Evolutionary conservation across 2,888 invertebrate genomes (phyloP), one percentile per base, ranked within the genome.

Genomic region (Ceriagrion tenellum): DNA sequence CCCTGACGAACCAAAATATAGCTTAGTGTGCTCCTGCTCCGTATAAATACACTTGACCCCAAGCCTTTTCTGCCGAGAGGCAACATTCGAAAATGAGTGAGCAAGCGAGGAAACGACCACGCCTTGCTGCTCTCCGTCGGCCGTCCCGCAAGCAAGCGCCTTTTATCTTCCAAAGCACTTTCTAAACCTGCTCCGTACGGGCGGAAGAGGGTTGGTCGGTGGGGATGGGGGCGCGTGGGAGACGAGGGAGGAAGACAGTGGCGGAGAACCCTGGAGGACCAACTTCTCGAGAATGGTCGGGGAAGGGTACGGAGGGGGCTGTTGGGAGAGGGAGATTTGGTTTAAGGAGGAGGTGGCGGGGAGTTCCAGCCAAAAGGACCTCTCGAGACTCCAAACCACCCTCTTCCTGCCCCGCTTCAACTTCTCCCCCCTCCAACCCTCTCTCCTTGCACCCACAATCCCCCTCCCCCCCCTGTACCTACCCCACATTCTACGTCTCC

Each of bases 81-180:
- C 30, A 30, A 35, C 30, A 81, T 81, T 81, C 81, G 81, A 81
- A 81, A 81, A 81, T 81, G 81, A 81, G 10, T 81, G 35, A 81
- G 69, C n/a, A 81, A 26, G 81, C 81, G 16, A 81, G 30, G 47
- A 47, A 47, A 47, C 4, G 47, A 47, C 47, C 81, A 81, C 30
- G 81, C 30, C 30, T 81, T 35, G 81, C 18, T 35, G 81, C 81
- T 81, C 16, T 35, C 20, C 13, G 35, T 35, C 30, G 30, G 81
- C 81, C 16, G 81, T 26, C 81, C 81, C 30, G 30, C 81, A 81
- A 35, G 30, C 35, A 23, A 26, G 35, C 81, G 81, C 35, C 81
- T 81, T 81, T 81, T 81, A 81, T 35, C 81, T 81, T 81, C 81
- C 81, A 35, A 81, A 81, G 81, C 81, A 81, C 81, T 81, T 81